Conservation (phyloP, 2,797 vertebrate genomes). For the Sitta carolinensis region DNA sequence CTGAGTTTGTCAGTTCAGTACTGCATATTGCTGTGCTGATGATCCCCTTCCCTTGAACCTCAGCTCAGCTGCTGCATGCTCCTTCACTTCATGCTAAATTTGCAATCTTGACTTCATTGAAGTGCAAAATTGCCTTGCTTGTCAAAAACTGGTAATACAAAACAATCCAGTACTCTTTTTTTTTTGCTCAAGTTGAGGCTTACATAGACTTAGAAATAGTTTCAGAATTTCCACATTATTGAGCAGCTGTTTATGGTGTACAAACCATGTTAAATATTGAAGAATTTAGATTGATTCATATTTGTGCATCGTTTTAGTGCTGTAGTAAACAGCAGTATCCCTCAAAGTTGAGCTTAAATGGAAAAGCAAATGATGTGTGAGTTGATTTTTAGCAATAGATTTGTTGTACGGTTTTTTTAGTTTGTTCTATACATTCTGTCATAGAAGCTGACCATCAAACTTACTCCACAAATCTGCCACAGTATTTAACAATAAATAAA, state of each 20-base stretch:
- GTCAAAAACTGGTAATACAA: conserved; percentile 70
- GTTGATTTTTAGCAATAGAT: neutral
- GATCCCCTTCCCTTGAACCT: conserved; percentile 65
- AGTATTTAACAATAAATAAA: neutral
- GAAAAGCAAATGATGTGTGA: neutral
- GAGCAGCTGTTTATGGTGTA: conserved; percentile 64
- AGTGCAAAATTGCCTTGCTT: conserved; percentile 75
- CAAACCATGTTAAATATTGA: conserved; percentile 60
- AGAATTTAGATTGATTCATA: conserved; percentile 9
- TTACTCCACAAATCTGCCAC: neutral
- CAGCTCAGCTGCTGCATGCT: conserved; percentile 51
- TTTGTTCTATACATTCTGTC: neutral
- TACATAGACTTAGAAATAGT: conserved; percentile 57
- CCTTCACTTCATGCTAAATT: conserved; percentile 74
- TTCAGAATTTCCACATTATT: conserved; percentile 47
- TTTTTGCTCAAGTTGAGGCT: conserved; percentile 62
- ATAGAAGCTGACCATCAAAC: neutral
- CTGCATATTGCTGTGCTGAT: conserved; percentile 63
- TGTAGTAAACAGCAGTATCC: conserved; percentile 18
- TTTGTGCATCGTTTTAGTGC: conserved; percentile 8
- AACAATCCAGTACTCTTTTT: conserved; percentile 63
- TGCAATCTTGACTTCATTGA: conserved; percentile 71
- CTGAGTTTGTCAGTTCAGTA: conserved; percentile 53
- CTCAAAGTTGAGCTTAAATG: conserved; percentile 3
- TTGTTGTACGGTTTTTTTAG: neutral